These are phyloP conservation scores for Macrotrachela quadricornifera DNA, from an alignment of 1,140 invertebrate species.

Conservation along the genomic window DNA sequence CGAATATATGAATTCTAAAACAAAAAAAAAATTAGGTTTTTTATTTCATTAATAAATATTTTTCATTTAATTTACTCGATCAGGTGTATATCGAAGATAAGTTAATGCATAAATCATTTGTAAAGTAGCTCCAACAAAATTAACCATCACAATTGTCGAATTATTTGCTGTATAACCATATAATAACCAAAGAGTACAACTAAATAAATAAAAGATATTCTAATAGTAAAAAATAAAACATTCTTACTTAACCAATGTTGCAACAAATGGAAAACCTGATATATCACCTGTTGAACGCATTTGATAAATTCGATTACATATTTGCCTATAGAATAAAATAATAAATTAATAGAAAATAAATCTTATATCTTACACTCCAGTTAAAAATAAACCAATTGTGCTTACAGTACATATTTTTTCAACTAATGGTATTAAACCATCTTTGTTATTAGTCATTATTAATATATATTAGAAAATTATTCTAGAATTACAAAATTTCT, in stretches of 20 bases:
- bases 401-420: too few relatives aligned
- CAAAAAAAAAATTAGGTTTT: too few relatives aligned
- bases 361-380: too few relatives aligned
- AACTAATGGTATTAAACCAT: too few relatives aligned
- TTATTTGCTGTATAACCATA: slow-evolving; percentile 6
- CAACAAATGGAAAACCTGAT: slow-evolving; percentile 4
- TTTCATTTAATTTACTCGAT: background rate
- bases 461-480: too few relatives aligned
- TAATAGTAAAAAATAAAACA: too few relatives aligned
- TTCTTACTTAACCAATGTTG: slow-evolving; percentile 7
- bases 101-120: slow-evolving; percentile 3
- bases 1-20: too few relatives aligned
- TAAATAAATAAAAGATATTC: background rate
- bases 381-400: too few relatives aligned
- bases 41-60: too few relatives aligned
- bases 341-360: background rate
- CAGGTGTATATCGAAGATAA: background rate
- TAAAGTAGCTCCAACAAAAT: background rate
- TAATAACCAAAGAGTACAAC: slow-evolving; percentile 1
- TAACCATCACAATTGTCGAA: background rate
- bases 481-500: too few relatives aligned
- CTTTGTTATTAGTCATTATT: too few relatives aligned
- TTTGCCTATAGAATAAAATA: background rate
- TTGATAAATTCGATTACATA: slow-evolving; percentile 1
- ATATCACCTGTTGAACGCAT: slow-evolving; percentile 2